phyloP scores from a whole-genome alignment of 2,888 invertebrate species.

The Lepidochitona cinerea region DNA sequence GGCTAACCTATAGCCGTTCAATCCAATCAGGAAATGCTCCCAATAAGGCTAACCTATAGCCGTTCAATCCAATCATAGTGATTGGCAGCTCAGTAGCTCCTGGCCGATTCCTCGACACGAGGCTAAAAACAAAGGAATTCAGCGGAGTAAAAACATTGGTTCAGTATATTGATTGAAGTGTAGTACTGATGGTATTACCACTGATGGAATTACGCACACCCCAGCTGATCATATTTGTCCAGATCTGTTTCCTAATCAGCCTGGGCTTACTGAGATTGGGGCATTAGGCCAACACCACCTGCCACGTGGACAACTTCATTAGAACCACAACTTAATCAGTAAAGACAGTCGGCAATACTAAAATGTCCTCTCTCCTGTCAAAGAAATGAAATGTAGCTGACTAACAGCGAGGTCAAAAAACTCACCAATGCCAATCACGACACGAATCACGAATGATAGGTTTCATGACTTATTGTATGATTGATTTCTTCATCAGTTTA shows the following conservation, averaged over 20 bases:
- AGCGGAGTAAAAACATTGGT: background rate
- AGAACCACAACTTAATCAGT: background rate
- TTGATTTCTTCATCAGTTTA: too few species aligned
- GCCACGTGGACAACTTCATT: background rate
- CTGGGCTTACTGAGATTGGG: background rate
- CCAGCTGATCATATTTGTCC: conserved; percentile 1
- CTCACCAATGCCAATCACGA: too few species aligned
- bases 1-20: background rate
- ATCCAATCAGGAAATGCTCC: background rate
- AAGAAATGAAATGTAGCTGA: too few species aligned
- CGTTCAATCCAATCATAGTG: background rate
- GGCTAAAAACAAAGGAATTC: conserved; percentile 3
- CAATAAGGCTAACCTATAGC: background rate
- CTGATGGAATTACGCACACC: conserved; percentile 5
- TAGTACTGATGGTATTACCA: background rate
- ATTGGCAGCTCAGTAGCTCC: too few species aligned
- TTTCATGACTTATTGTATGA: too few species aligned
- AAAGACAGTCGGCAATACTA: background rate
- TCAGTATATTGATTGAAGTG: background rate
- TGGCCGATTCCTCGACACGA: background rate
- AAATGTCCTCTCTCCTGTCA: too few species aligned
- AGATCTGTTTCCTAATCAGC: background rate
- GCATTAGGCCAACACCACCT: conserved; percentile 1
- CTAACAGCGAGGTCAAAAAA: too few species aligned
- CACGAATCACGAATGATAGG: too few species aligned